Evolutionary conservation across 2,888 invertebrate species (phyloP), one percentile per base, ranked within the genome.

Genomic region (Tribolium freemani): DNA sequence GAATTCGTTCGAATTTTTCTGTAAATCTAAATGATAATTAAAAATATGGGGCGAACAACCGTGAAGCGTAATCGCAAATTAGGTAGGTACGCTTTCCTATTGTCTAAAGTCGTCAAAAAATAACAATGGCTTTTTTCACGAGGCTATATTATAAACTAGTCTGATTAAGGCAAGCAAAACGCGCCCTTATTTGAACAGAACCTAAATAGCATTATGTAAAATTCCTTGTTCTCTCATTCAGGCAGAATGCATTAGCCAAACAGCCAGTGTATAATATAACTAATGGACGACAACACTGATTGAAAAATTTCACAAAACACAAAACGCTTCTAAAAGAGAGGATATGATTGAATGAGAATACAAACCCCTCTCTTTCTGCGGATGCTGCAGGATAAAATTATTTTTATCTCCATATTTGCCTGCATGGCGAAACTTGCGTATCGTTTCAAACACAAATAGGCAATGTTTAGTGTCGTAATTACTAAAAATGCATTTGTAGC

Each of bases 271-370:
- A 85, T 85, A 85, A 85, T 86, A 85, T 85, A 86, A 85, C 86
- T 86, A 86, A 86, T 86, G 86, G 86, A 85, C 84, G 85, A 84
- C 86, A 85, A 84, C 84, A 79, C 83, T 85, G 85, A 86, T 85
- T 86, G 86, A 86, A 86, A 85, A 85, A 83, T 86, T 86, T 84
- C 82, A 83, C 82, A 83, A 83, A 84, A 85, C 83, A 83, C 83
- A 84, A 83, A 84, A 83, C 81, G 79, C 79, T 78, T 79, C 81
- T 80, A 76, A 82, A 83, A 82, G 77, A 82, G 81, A 79, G 78
- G 77, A 81, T 83, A 84, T 84, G 84, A 85, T 85, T 83, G 83
- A 84, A 84, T 84, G 84, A 84, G 83, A 78, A 79, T 77, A 63
- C 67, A 48, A 45, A 51, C 58, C 60, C 69, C 44, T 67, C 72